A percentile compares a stretch with the other conserved stretches of the same genome.
Evolutionary conservation across 2,888 invertebrate species (phyloP).

Genomic region (Tinea pellionella): DNA sequence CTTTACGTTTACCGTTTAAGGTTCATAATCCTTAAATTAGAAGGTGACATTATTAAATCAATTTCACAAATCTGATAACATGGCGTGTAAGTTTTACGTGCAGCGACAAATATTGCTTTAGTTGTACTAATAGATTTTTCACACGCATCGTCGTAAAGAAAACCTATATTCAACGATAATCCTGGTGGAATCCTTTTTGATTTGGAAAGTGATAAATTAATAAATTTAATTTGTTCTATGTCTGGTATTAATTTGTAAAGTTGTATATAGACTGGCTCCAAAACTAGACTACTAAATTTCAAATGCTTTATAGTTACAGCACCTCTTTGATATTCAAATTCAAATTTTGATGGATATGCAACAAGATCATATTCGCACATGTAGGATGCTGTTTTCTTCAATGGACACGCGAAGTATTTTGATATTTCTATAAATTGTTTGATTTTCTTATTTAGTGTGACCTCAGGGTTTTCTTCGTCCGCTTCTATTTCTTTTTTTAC

Average conservation of each 20-base stretch:
- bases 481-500: constrained; percentile 24
- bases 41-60: constrained; percentile 31
- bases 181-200: constrained; percentile 53
- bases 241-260: constrained; percentile 49
- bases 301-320: constrained; percentile 40
- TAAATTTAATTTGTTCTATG: constrained; percentile 48
- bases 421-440: constrained; percentile 55
- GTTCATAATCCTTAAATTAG: background rate
- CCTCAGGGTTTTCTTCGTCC: constrained; percentile 21
- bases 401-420: constrained; percentile 51
- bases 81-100: constrained; percentile 48
- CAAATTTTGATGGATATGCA: constrained; percentile 41
- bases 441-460: constrained; percentile 37
- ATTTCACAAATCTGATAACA: constrained; percentile 59
- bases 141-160: constrained; percentile 49
- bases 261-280: constrained; percentile 51
- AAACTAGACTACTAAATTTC: constrained; percentile 44
- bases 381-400: constrained; percentile 51
- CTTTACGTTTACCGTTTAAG: background rate
- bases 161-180: constrained; percentile 42
- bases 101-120: constrained; percentile 52
- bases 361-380: constrained; percentile 46
- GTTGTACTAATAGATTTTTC: constrained; percentile 37
- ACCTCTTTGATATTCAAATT: constrained; percentile 45
- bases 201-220: constrained; percentile 42